Conservation (phyloP, 2,888 invertebrate genomes). For the Diarsia brunnea region DNA sequence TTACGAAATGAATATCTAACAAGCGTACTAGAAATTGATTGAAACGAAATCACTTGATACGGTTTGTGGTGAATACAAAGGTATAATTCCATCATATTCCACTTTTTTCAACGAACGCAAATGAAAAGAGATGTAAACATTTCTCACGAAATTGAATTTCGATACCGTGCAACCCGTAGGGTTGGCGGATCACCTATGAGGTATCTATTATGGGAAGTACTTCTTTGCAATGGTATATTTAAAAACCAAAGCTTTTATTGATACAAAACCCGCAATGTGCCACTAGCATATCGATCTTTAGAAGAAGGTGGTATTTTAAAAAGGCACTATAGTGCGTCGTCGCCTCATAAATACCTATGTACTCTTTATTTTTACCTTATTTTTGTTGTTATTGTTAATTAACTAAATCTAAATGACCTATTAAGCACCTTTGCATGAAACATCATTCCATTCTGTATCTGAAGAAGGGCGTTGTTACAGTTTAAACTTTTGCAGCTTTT, state of each 20-base stretch:
- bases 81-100: conserved; percentile 63
- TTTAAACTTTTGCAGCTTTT: too few relatives aligned
- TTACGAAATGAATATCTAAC: conserved; percentile 45
- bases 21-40: conserved; percentile 59
- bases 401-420: too few relatives aligned
- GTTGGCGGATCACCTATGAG: conserved; percentile 35
- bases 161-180: conserved; percentile 49
- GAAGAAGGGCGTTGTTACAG: too few relatives aligned
- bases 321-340: background rate
- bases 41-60: conserved; percentile 45
- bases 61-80: conserved; percentile 62
- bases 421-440: too few relatives aligned
- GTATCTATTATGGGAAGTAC: background rate
- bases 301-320: background rate
- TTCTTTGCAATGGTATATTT: background rate
- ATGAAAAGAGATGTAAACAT: conserved; percentile 61
- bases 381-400: too few relatives aligned
- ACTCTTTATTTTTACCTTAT: background rate
- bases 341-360: too few relatives aligned
- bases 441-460: too few relatives aligned
- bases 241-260: too few relatives aligned
- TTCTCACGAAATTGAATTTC: conserved; percentile 64
- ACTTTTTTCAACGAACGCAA: conserved; percentile 48
- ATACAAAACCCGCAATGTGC: background rate
- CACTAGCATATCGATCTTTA: background rate